Evolutionary conservation across 2,113 vertebrate species (phyloP).

Genomic region (Glaucidium brasilianum): DNA sequence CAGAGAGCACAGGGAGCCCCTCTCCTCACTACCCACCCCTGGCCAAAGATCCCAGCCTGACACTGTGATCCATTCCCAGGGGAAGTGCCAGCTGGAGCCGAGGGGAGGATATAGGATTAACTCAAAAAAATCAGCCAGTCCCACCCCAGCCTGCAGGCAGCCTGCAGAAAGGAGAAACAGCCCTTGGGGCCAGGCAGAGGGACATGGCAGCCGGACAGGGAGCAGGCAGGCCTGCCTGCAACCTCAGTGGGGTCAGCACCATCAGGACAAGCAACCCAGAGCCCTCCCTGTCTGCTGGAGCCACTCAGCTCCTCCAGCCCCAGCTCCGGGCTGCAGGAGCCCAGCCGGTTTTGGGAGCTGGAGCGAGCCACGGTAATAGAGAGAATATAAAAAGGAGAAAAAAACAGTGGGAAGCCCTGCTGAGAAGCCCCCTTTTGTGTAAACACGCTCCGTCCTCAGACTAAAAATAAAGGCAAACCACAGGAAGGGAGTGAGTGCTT

Average conservation of each 20-base stretch:
- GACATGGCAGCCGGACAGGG: neutral
- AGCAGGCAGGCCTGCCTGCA: neutral
- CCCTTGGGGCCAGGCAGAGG: neutral
- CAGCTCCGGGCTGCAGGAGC: neutral
- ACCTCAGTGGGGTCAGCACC: neutral
- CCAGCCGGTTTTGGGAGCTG: neutral
- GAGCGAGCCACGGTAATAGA: neutral
- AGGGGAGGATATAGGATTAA: neutral
- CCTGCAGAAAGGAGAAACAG: neutral
- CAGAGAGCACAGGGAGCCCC: neutral
- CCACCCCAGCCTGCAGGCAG: neutral
- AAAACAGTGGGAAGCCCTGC: slow-evolving; percentile 25
- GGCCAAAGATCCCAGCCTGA: neutral
- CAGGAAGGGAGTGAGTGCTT: slow-evolving; percentile 71
- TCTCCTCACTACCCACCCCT: neutral
- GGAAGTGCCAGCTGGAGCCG: neutral
- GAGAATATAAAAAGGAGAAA: neutral
- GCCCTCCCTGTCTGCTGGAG: neutral
- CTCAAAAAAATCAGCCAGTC: neutral
- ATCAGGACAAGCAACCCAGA: neutral
- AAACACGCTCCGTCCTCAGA: slow-evolving; percentile 52
- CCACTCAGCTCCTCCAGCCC: neutral
- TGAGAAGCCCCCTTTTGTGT: slow-evolving; percentile 61
- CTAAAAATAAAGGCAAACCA: slow-evolving; percentile 72
- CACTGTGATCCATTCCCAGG: neutral